Evolutionary conservation across 1,140 invertebrate species (phyloP), one percentile per base, ranked within the genome.

Genomic region (Scaptodrosophila lebanonensis): DNA sequence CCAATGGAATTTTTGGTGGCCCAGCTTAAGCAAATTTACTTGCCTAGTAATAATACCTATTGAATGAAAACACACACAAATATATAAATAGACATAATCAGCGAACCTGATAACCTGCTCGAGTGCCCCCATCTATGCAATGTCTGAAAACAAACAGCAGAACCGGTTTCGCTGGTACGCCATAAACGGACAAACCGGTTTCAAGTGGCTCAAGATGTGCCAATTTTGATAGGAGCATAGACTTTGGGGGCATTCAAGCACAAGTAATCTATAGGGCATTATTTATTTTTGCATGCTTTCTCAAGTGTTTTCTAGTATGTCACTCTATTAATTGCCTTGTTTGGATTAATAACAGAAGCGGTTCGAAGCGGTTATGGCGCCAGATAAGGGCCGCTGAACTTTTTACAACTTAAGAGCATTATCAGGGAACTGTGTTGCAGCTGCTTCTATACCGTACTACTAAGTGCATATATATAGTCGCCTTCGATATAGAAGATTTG

Each of bases 161-260:
- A 82, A 66, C 72, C 72, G 61, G 79, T 84, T 83, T 53, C 2
- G 8, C 5, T 29, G 16, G 15, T 53, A 32, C 35, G 18, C 48
- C 25, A 60, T 36, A 42, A 35, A 47, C 1, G 15, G 0, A 1
- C 15, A 38, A 82, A 75, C 76, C 70, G 58, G 75, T 70, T 82
- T 64, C 8, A 63, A 57, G 50, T 57, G 49, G 58, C 50, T 47
- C 36, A 22, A 43, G 36, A 58, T 83, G 70, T 82, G 66, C 75
- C 66, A 82, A 70, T 82, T 82, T 70, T 63, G 66, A 82, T 79
- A 70, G 40, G 32, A 38, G 52, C 17, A 39, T 43, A 13, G 18
- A 17, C 18, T 13, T 6, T 5, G 25, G 29, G 44, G 32, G 22
- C 48, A 17, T n/a, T 25, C 8, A 15, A 29, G 22, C 25, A 5